Conservation (phyloP, 2,797 vertebrate species). For the Bucorvus abyssinicus region DNA sequence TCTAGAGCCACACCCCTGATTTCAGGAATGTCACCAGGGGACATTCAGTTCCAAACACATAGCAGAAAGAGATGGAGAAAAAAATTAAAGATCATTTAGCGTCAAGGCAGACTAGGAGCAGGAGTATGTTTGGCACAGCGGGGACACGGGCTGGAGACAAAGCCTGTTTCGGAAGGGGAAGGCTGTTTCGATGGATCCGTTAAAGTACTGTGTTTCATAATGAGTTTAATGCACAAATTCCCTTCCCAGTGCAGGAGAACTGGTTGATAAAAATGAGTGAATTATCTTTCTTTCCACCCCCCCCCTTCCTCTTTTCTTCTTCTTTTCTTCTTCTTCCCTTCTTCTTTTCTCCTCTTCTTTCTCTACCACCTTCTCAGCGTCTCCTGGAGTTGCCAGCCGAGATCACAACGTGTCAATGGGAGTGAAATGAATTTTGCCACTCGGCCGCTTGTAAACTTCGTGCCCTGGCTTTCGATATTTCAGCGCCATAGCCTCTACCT, state of each 20-base stretch:
- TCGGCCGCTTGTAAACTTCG: slow-evolving; percentile 1
- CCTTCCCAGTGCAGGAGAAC: neutral
- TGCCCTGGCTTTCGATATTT: neutral
- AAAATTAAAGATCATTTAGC: neutral
- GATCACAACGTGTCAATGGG: neutral
- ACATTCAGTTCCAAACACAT: neutral
- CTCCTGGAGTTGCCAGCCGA: neutral
- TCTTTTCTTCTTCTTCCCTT: neutral
- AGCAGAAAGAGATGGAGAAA: neutral
- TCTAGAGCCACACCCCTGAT: neutral
- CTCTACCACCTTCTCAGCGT: neutral
- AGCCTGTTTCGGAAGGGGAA: neutral
- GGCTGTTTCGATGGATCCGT: neutral
- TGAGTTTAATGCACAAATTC: neutral
- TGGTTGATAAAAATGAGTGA: neutral
- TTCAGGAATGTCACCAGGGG: neutral
- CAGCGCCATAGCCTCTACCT: slow-evolving; percentile 60
- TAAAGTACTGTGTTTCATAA: neutral
- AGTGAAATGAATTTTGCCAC: slow-evolving; percentile 35
- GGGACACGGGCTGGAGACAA: neutral
- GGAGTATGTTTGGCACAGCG: rapidly evolving
- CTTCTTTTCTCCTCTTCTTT: neutral
- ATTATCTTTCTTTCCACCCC: neutral
- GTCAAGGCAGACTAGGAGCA: neutral
- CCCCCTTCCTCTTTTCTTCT: neutral